Base-by-base conservation (phyloP, 2,797 vertebrate species). In the Manis pentadactyla region DNA sequence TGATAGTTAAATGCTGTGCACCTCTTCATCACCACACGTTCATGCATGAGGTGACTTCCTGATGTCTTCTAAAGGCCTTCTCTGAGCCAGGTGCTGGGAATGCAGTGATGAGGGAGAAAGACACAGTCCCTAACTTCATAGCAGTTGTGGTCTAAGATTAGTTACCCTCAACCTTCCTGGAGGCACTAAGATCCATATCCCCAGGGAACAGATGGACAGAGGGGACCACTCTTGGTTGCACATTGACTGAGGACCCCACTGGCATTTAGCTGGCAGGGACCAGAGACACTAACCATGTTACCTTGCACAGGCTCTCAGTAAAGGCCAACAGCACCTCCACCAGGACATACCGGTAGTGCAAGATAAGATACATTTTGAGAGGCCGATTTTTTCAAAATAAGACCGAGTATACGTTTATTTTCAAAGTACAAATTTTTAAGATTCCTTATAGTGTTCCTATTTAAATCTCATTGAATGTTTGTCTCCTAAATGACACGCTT, bases 401-500 rank as follows among this genome's bases (percentile, higher is more conserved):
- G 31, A 49, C 46, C 21, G 13, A 85, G 31, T 46, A 66, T 14
- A 57, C 39, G 31, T 64, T 91, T 83, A 61, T 71, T 95, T 83
- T 71, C 71, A 23, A 97, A 96, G 86, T 66, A 69, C 49, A 39
- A 8, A 37, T 23, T 87, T 46, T 86, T 66, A 49, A 68, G 83
- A 64, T 87, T 93, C 18, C 25, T 46, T 68, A 84, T 1, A 23
- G 5, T 21, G 27, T 82, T 73, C 7, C 12, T 92, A 88, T 64
- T 84, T 87, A 77, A 94, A 92, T 83, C 25, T 86, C 29, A 51
- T 49, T 31, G 49, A 77, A 87, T 69, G 59, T 2, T 92, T 92
- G 10, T 89, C 13, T 91, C 88, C 53, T 86, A 83, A 93, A 37
- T 39, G 11, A 63, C 25, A 51, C 17, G 68, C 37, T 94, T 86